A percentile compares a stretch with the other conserved stretches of the same genome.
Evolutionary conservation across 1,140 invertebrate genomes (phyloP).

Genomic region (Papilio xuthus): DNA sequence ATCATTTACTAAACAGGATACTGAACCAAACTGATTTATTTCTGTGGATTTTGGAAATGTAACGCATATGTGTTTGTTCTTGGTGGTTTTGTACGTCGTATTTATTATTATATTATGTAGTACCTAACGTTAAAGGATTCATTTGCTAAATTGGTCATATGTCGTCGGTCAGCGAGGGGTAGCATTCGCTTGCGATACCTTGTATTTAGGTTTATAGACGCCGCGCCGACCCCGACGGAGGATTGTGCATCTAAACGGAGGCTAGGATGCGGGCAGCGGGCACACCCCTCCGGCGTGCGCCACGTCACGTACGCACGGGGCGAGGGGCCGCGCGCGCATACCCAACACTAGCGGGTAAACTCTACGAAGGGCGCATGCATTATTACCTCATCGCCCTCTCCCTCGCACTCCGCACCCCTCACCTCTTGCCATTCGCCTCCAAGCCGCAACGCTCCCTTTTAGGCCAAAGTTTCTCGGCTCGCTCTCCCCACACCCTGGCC

Average conservation of each 20-base stretch:
- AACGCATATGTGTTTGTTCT: too few species aligned
- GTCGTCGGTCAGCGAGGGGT: not conserved
- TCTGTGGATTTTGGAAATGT: too few species aligned
- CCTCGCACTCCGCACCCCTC: constrained; percentile 42
- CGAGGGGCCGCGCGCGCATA: constrained; percentile 69
- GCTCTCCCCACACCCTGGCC: constrained; percentile 42
- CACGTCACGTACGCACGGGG: constrained; percentile 71
- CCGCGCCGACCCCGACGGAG: constrained; percentile 52
- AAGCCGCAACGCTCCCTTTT: constrained; percentile 54
- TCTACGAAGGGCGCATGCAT: constrained; percentile 70
- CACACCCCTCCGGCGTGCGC: constrained; percentile 51
- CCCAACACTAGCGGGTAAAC: constrained; percentile 62
- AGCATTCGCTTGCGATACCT: not conserved
- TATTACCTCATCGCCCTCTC: constrained; percentile 63
- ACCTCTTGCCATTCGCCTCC: constrained; percentile 51
- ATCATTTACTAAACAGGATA: too few species aligned
- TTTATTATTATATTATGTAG: not conserved
- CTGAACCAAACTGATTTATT: too few species aligned
- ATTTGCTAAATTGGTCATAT: not conserved
- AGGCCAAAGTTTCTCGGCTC: constrained; percentile 49
- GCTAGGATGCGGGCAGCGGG: constrained; percentile 59
- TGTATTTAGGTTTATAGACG: constrained; percentile 14
- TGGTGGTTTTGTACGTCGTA: too few species aligned
- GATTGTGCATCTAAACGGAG: constrained; percentile 66
- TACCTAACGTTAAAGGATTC: not conserved